Percentiles rank a stretch among this genome's conserved stretches.
Conservation (phyloP, 2,113 vertebrate species). For the Corynorhinus townsendii region DNA sequence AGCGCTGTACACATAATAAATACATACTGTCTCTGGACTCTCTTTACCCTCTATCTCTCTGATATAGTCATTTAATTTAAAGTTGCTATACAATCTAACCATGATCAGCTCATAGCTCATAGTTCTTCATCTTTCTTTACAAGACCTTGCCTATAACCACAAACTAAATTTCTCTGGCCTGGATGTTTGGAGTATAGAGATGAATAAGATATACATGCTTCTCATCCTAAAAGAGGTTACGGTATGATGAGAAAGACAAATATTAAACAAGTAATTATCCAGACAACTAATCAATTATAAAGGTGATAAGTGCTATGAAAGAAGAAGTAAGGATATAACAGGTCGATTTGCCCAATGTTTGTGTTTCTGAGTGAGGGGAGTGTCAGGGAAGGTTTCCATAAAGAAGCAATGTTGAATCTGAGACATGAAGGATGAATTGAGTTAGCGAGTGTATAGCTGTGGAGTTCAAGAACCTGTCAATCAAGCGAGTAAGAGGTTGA, state of each 20-base stretch:
- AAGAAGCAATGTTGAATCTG: not conserved
- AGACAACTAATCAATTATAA: not conserved
- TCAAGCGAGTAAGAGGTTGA: not conserved
- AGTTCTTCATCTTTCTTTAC: conserved; percentile 43
- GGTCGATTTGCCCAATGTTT: not conserved
- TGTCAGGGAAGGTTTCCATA: not conserved
- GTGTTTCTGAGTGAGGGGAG: not conserved
- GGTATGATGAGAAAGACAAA: not conserved
- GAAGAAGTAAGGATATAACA: not conserved
- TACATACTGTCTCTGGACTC: not conserved
- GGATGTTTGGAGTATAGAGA: not conserved
- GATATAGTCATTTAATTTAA: conserved; percentile 14
- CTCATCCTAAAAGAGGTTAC: not conserved
- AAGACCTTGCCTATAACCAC: conserved; percentile 3
- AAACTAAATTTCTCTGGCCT: not conserved
- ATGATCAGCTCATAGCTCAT: conserved; percentile 44
- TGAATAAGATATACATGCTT: not conserved
- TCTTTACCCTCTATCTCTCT: conserved; percentile 26
- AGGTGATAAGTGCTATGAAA: not conserved
- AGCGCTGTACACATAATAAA: not conserved
- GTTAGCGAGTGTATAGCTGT: not conserved
- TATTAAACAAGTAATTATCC: not conserved
- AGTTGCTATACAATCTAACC: conserved; percentile 30
- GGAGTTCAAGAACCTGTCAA: not conserved
- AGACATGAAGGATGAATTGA: not conserved